Percentiles rank a stretch among this genome's conserved stretches.
These are phyloP conservation scores for Anadara kagoshimensis DNA, from an alignment of 1,140 invertebrate species.

Conservation along the genomic window DNA sequence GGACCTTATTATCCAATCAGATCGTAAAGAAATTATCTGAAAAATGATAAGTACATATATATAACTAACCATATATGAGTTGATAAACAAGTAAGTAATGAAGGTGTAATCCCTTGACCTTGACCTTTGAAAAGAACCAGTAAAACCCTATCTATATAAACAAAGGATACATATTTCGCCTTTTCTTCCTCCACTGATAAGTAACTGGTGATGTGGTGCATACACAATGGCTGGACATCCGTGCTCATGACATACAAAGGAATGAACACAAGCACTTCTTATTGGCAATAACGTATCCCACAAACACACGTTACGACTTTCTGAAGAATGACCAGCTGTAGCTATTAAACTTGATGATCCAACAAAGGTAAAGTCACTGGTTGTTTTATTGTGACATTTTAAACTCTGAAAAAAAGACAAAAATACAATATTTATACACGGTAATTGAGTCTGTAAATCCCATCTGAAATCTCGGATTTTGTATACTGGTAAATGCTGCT, in stretches of 20 bases:
- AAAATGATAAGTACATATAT: too few relatives aligned
- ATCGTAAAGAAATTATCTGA: too few relatives aligned
- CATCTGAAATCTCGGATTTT: too few relatives aligned
- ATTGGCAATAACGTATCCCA: constrained; percentile 99
- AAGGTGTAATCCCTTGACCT: too few relatives aligned
- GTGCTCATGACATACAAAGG: constrained; percentile 94
- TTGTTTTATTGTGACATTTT: constrained; percentile 97
- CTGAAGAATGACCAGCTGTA: constrained; percentile 97
- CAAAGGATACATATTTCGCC: constrained; percentile 90
- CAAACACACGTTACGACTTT: constrained; percentile 97
- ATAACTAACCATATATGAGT: too few relatives aligned
- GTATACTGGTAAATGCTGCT: too few relatives aligned
- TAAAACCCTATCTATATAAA: too few relatives aligned
- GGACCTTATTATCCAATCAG: too few relatives aligned
- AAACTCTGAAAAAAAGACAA: constrained; percentile 83
- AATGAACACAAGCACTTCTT: constrained; percentile 93
- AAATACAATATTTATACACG: neutral
- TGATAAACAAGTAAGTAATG: too few relatives aligned
- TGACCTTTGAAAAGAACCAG: too few relatives aligned
- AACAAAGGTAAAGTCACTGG: constrained; percentile 97
- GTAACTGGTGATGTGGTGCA: constrained; percentile 91
- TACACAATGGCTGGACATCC: constrained; percentile 89
- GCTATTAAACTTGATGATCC: constrained; percentile 97
- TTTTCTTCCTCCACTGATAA: constrained; percentile 95
- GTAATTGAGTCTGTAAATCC: neutral